phyloP scores from a whole-genome alignment of 1,140 invertebrate genomes.

The Drosophila pachea region DNA sequence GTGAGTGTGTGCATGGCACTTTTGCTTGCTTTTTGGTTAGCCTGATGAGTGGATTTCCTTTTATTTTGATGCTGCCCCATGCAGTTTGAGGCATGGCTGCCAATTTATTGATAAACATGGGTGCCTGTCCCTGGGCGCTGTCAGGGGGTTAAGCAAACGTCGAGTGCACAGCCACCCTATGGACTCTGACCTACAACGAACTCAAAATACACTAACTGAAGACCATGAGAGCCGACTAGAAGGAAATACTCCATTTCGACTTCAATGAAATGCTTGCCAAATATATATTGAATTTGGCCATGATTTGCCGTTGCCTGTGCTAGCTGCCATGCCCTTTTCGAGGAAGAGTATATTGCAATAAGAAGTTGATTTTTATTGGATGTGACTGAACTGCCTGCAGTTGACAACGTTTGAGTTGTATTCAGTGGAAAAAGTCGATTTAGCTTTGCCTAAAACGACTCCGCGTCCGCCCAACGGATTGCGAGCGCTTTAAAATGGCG shows the following conservation, averaged over 20 bases:
- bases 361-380: conserved; percentile 22
- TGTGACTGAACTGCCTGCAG: conserved; percentile 10
- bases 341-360: conserved; percentile 9
- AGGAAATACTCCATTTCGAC: no score
- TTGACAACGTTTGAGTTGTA: conserved; percentile 15
- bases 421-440: conserved; percentile 22
- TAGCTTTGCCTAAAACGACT: conserved; percentile 21
- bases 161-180: conserved; percentile 3
- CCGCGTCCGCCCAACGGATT: neutral
- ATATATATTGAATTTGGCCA: neutral
- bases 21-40: conserved; percentile 52
- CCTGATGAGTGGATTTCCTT: conserved; percentile 31
- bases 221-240: no score
- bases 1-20: conserved; percentile 1
- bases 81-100: conserved; percentile 57
- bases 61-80: conserved; percentile 33
- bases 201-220: neutral
- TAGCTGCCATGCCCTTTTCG: neutral
- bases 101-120: conserved; percentile 74
- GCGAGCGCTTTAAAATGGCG: conserved; percentile 36
- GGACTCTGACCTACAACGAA: neutral
- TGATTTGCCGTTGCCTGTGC: neutral
- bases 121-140: conserved; percentile 17
- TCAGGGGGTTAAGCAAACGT: conserved; percentile 46
- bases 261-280: neutral